These are phyloP conservation scores for Timema cristinae DNA, from an alignment of 2,888 invertebrate genomes.

Conservation along the genomic window DNA sequence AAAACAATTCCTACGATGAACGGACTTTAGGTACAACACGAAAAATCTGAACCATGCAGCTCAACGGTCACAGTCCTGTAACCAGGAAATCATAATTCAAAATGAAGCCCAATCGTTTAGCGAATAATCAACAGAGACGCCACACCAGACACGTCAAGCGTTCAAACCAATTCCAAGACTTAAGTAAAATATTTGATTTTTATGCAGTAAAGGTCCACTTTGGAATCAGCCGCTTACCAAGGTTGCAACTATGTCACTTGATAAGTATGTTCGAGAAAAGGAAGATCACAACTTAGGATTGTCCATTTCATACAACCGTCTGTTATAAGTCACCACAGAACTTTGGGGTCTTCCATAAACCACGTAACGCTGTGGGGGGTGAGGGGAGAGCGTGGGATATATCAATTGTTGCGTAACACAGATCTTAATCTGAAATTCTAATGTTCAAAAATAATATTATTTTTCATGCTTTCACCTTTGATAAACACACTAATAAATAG, in stretches of 20 bases:
- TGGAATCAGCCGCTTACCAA: conserved; percentile 10
- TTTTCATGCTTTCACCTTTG: no score
- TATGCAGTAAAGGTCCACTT: conserved; percentile 5
- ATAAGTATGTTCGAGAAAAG: neutral
- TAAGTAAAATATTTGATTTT: neutral
- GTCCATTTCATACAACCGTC: conserved; percentile 4
- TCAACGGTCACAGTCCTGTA: conserved; percentile 8
- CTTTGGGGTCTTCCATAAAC: neutral
- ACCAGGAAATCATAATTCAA: neutral
- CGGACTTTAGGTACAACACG: neutral
- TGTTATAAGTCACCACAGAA: neutral
- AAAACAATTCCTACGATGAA: no score
- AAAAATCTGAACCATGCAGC: neutral
- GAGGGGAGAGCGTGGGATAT: no score
- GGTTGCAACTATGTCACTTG: neutral
- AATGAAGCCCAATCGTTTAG: neutral
- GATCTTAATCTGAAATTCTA: no score
- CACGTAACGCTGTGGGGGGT: no score
- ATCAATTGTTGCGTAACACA: no score
- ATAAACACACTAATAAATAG: no score
- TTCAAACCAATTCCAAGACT: neutral
- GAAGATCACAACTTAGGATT: neutral
- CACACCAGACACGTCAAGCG: neutral
- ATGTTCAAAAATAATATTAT: no score
- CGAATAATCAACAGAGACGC: neutral